Base-by-base conservation (phyloP, 2,888 invertebrate genomes). In the Drosophila mercatorum region DNA sequence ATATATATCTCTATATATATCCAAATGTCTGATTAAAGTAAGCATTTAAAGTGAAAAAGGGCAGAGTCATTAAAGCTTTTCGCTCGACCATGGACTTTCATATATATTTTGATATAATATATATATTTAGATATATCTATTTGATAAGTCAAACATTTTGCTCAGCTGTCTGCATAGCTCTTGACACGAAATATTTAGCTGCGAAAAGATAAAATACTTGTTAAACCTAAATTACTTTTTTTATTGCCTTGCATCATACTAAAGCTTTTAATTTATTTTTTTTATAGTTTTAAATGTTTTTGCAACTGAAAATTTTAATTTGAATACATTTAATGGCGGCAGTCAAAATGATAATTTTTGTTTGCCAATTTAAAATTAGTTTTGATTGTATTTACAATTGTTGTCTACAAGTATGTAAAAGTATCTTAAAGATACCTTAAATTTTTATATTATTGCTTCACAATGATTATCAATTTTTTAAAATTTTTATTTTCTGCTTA, bases 11-110 rank as follows among this genome's bases (percentile, higher is more conserved):
- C 6, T 26, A 26, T 12, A 46, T 14, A 12, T 11, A 22, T 44
- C 31, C 7, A 6, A 34, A 31, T 49, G n/a, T 8, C 5, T 49
- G 6, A 31, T 31, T 17, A 17, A 51, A 14, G 4, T 26, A 12
- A 34, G 22, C 14, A 8, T 14, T 5, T 6, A 43, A 43, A 34
- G 43, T 44, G 57, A 57, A 34, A 17, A 44, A 1, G 22, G 12
- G n/a, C 12, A 31, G 6, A 43, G 31, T 34, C 57, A 8, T 12
- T 34, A 44, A 43, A 57, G 8, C 31, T 61, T 40, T 55, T 41
- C 38, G 10, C 8, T 53, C 10, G 53, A 53, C 40, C 38, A 40
- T 53, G 40, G 28, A 40, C 53, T 14, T 53, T 0, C 28, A 22
- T 28, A 38, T 55, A 26, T n/a, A 14, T 26, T 5, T 26, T 7